A percentile compares a stretch with the other conserved stretches of the same genome.
Evolutionary conservation across 2,797 vertebrate genomes (phyloP).

Genomic region (Emydoidea blandingii): DNA sequence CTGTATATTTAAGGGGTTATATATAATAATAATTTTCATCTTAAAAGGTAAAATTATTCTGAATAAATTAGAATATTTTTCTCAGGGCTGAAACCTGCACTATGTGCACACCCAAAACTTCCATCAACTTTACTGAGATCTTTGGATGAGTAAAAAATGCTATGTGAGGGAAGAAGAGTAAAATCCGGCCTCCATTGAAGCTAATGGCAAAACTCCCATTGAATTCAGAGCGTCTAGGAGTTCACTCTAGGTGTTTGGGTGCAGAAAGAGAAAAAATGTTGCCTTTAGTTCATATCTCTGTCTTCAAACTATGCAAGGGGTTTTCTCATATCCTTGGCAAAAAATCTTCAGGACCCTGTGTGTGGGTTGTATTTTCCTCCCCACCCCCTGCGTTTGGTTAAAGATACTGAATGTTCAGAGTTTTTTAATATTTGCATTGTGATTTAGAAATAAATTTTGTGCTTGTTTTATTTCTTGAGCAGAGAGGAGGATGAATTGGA

Average conservation of each 20-base stretch:
- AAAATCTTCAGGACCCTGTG: constrained; percentile 6
- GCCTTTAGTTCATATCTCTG: constrained; percentile 33
- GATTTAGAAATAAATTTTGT: constrained; percentile 42
- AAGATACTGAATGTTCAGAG: constrained; percentile 41
- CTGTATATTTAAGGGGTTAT: constrained; percentile 43
- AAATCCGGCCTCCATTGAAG: constrained; percentile 13
- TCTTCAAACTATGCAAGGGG: constrained; percentile 41
- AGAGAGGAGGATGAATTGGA: background rate
- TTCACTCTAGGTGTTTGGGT: constrained; percentile 27
- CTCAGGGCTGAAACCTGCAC: constrained; percentile 27
- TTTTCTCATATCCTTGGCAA: constrained; percentile 31
- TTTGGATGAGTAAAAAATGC: constrained; percentile 13
- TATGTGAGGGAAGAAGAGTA: constrained; percentile 9
- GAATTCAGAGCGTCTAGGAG: constrained; percentile 15
- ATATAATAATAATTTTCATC: constrained; percentile 49
- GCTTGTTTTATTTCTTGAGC: constrained; percentile 61
- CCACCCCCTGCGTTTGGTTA: constrained; percentile 18
- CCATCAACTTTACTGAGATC: constrained; percentile 31
- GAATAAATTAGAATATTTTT: constrained; percentile 32
- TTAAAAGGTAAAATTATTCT: constrained; percentile 36
- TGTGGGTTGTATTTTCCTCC: background rate
- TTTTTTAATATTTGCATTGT: constrained; percentile 57
- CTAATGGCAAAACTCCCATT: constrained; percentile 26
- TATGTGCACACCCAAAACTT: constrained; percentile 36
- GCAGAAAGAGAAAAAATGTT: constrained; percentile 23